These are phyloP conservation scores for Hafferia zeledoni DNA, from an alignment of 2,797 vertebrate species.

Conservation along the genomic window DNA sequence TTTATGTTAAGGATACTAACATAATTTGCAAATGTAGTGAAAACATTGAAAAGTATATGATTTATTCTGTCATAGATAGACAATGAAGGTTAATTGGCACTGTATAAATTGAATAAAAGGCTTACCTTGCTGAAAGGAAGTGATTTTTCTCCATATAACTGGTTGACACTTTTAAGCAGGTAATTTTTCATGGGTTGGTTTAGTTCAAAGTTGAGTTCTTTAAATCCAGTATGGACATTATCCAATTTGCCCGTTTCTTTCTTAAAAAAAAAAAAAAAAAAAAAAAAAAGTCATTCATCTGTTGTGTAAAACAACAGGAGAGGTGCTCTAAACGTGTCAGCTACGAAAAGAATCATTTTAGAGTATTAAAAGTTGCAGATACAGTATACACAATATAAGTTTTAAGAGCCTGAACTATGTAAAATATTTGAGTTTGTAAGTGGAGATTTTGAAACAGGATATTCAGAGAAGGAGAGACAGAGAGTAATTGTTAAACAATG, in stretches of 20 bases:
- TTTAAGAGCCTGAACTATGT: neutral
- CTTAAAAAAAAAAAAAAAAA: slow-evolving; percentile 49
- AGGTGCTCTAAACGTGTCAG: neutral
- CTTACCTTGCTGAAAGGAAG: slow-evolving; percentile 66
- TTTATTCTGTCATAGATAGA: neutral
- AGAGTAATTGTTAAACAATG: neutral
- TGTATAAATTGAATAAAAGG: neutral
- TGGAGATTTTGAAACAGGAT: neutral
- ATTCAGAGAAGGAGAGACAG: neutral
- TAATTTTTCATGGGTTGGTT: slow-evolving; percentile 51
- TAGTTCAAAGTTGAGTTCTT: slow-evolving; percentile 65
- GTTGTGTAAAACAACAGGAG: neutral
- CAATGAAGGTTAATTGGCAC: neutral
- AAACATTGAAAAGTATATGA: neutral
- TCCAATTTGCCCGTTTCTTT: slow-evolving; percentile 25
- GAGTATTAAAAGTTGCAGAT: neutral
- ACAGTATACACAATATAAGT: neutral
- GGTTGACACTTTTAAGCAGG: slow-evolving; percentile 68
- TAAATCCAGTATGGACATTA: slow-evolving; percentile 60
- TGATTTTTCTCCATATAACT: slow-evolving; percentile 76
- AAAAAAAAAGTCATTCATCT: neutral
- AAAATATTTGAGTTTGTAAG: neutral
- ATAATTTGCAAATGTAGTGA: neutral
- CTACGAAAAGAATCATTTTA: neutral
- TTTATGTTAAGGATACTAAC: neutral